Evolutionary conservation across 2,113 vertebrate species (phyloP), one percentile per base, ranked within the genome.

Genomic region (Panthera tigris): DNA sequence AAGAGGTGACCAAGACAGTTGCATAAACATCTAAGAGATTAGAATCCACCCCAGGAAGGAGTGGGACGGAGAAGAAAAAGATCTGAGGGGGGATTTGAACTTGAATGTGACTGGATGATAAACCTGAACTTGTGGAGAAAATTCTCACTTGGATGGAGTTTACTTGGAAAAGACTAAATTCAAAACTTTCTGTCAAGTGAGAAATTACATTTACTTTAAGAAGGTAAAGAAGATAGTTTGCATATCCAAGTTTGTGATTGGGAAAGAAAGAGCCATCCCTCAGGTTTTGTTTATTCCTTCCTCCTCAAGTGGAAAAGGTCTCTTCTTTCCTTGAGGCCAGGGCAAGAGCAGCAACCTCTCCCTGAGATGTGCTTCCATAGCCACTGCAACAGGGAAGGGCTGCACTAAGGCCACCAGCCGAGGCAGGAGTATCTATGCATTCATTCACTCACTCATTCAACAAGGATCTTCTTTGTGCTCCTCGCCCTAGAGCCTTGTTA

Each of bases 161-260:
- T 93, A 88, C 71, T 79, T 92, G 84, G 85, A 94, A 97, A 96
- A 93, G 84, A 94, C 91, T 97, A 78, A 97, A 89, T 81, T 88
- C 80, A 82, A 93, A 91, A 95, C 65, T 82, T 94, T 79, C 91
- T 91, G 57, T 66, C 71, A 18, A 83, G 45, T 84, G 86, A 92
- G 80, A 96, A 95, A 84, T 83, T 65, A 69, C 36, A 33, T 81
- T 81, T 91, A 66, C 84, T 92, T 31, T 63, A 84, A 68, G 71
- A 85, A 96, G 65, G 76, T 45, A 41, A 33, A 48, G 71, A 91
- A 61, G 52, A 65, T 41, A 29, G 65, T 71, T 94, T 84, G 31
- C 57, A 88, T 45, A 76, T 74, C n/a, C 16, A 0, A 78, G 18
- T 80, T 11, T 69, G 81, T 29, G 57, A 89, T 31, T 18, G 65